A percentile compares a stretch with the other conserved stretches of the same genome.
phyloP scores from a whole-genome alignment of 2,888 invertebrate genomes.

The Synanthedon myopaeformis region DNA sequence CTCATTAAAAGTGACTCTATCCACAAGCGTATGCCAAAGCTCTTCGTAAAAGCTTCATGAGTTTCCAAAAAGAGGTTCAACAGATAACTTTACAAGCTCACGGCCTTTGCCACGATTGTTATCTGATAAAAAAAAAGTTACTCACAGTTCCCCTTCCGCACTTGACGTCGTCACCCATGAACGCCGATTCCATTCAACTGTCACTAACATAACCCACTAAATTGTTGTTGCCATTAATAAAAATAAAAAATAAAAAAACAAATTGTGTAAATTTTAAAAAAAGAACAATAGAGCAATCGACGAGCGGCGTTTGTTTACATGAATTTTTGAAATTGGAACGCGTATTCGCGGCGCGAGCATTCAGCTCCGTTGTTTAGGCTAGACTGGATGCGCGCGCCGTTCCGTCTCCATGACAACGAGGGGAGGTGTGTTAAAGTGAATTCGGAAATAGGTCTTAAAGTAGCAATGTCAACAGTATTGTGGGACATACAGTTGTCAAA shows the following conservation, averaged over 20 bases:
- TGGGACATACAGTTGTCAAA: neutral
- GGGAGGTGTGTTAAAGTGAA: constrained; percentile 7
- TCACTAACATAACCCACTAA: constrained; percentile 21
- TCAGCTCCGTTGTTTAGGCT: constrained; percentile 23
- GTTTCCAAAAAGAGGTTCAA: neutral
- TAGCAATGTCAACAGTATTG: neutral
- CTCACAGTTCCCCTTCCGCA: constrained; percentile 49
- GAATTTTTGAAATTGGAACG: neutral
- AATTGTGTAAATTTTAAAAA: neutral
- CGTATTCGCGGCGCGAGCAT: constrained; percentile 29
- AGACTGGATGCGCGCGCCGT: constrained; percentile 63
- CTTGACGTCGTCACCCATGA: constrained; percentile 47
- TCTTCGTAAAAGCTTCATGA: neutral
- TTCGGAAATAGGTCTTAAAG: neutral
- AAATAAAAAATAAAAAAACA: no score
- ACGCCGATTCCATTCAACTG: constrained; percentile 9
- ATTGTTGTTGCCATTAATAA: neutral
- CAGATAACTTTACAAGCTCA: neutral
- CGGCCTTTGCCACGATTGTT: neutral
- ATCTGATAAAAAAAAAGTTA: constrained; percentile 7
- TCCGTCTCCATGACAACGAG: constrained; percentile 45
- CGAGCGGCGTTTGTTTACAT: neutral
- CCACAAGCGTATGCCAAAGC: neutral
- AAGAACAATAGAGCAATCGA: neutral
- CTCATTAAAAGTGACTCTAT: no score